Base-by-base conservation (phyloP, 2,797 vertebrate genomes). In the Phataginus tricuspis region DNA sequence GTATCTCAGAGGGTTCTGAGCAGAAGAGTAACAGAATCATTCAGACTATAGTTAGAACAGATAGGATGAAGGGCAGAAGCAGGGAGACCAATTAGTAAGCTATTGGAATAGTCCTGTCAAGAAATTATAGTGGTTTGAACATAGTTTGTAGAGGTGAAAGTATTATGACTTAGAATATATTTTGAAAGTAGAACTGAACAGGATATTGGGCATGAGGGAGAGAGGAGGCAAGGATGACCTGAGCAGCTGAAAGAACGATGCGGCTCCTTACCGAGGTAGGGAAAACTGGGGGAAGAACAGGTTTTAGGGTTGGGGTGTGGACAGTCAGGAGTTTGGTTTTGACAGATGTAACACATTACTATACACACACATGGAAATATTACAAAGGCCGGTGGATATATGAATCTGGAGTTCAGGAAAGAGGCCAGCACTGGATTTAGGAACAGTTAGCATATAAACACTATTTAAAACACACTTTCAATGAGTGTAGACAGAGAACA, bases 111-210 rank as follows among this genome's bases (percentile, higher is more conserved):
- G 80, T 92, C 27, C 85, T 90, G 16, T 68, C 42, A 85, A 75
- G 75, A 95, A 95, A 31, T 87, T 53, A 49, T 27, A 71, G 39
- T 75, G 37, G 1, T 23, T 90, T 92, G 37, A 37, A 45, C 21
- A 12, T 84, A 86, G 45, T 45, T 79, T 84, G 18, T 68, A 55
- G 37, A 78, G 57, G 27, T 45, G 25, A 37, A 88, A 93, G 39
- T 88, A 19, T 85, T 90, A 37, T 71, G 55, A 88, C 10, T 88
- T 39, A 61, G 39, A 37, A 85, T 89, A 45, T 82, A 84, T 78
- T 96, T 71, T 71, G n/a, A 79, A 94, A 89, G 31, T 82, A 82
- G 57, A 85, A 69, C 23, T 93, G 34, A 94, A 16, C 1, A 39
- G n/a, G 9, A 68, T 66, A 82, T 37, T 78, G 57, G 25, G 21